phyloP scores from a whole-genome alignment of 92 coral and sea anemone genomes.

The Anthopleura xanthogrammica region DNA sequence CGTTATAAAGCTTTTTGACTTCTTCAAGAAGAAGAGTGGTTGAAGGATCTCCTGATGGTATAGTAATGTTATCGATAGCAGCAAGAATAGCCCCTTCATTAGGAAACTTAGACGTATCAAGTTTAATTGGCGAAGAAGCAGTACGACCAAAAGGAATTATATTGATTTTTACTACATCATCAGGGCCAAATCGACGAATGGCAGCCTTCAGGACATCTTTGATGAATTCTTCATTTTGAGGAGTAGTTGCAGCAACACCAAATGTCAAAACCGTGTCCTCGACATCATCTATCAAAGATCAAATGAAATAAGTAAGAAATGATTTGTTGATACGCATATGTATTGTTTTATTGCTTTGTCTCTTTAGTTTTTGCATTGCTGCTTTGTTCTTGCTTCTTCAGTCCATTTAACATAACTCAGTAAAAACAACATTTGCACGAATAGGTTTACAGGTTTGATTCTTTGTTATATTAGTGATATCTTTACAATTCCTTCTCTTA shows the following conservation, averaged over 20 bases:
- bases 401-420: no score
- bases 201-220: constrained; percentile 23
- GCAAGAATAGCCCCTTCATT: constrained; percentile 19
- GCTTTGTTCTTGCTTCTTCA: no score
- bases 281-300: constrained; percentile 14
- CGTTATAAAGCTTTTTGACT: constrained; percentile 1
- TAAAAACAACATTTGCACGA: no score
- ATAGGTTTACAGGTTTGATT: no score
- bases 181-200: constrained; percentile 20
- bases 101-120: constrained; percentile 8
- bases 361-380: no score
- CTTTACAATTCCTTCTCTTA: no score
- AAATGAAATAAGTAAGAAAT: neutral
- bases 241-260: constrained; percentile 28
- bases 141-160: constrained; percentile 31
- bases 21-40: constrained; percentile 10
- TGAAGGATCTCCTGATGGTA: constrained; percentile 27
- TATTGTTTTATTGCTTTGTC: no score
- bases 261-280: constrained; percentile 16
- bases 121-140: constrained; percentile 14
- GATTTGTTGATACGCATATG: no score
- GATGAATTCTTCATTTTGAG: constrained; percentile 23
- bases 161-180: constrained; percentile 23
- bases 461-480: no score
- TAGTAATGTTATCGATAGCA: constrained; percentile 20